Conservation (phyloP, 2,888 invertebrate genomes). For the Hydrotaea cyrtoneurina region DNA sequence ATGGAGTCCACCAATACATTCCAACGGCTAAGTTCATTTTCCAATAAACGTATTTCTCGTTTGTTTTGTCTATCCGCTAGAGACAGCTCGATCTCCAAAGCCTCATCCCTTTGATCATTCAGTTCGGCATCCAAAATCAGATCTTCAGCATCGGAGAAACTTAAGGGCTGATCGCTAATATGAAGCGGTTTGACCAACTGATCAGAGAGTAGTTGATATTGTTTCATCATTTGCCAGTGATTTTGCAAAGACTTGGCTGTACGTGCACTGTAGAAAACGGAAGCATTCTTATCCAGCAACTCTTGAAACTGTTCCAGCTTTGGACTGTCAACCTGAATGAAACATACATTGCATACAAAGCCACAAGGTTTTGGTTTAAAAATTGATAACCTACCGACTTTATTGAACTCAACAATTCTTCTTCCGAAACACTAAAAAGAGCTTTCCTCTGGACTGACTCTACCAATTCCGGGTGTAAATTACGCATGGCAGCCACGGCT, state of each 20-base stretch:
- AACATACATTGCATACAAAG: neutral
- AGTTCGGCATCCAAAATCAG: slow-evolving; percentile 91
- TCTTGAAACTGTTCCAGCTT: slow-evolving; percentile 91
- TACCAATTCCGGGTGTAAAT: slow-evolving; percentile 94
- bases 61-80: slow-evolving; percentile 89
- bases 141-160: slow-evolving; percentile 96
- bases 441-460: slow-evolving; percentile 93
- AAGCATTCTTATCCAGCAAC: slow-evolving; percentile 90
- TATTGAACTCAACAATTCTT: slow-evolving; percentile 90
- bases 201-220: slow-evolving; percentile 94
- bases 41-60: slow-evolving; percentile 92
- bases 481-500: slow-evolving; percentile 95
- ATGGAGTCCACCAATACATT: slow-evolving; percentile 96
- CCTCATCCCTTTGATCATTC: slow-evolving; percentile 89
- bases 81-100: slow-evolving; percentile 89
- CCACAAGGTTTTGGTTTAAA: neutral
- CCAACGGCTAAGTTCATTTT: slow-evolving; percentile 94
- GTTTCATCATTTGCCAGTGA: slow-evolving; percentile 96
- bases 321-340: slow-evolving; percentile 85
- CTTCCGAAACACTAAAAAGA: slow-evolving; percentile 93
- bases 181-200: slow-evolving; percentile 87
- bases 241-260: slow-evolving; percentile 91
- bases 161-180: slow-evolving; percentile 85
- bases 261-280: slow-evolving; percentile 92
- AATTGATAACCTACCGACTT: slow-evolving; percentile 85